Evolutionary conservation across 2,888 invertebrate species (phyloP), one percentile per base, ranked within the genome.

Genomic region (Boloria selene): DNA sequence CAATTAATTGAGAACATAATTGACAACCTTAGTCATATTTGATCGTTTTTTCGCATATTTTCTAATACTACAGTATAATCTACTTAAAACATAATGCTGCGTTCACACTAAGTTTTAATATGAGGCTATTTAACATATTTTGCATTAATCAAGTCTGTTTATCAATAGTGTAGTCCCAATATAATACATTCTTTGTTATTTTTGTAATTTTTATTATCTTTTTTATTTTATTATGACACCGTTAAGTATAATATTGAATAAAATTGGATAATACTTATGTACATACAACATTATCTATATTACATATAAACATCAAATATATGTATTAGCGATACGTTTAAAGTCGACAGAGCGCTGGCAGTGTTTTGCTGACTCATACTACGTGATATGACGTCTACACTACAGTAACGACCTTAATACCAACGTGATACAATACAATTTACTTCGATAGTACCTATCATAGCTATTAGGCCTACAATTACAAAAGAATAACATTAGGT

Each of bases 351-450:
- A 82, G 76, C 81, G 82, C 79, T 85, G 88, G 88, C 87, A 88
- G 87, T 88, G 87, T 72, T 77, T 72, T 75, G 83, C 83, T 81
- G 78, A 77, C 74, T 70, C 73, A 75, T 76, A 76, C 74, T 77
- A 80, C 65, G 71, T 79, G 77, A 79, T 78, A 79, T 70, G 73
- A 64, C 60, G 42, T 60, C 69, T 64, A 64, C 50, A 53, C 59
- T 65, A 65, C 38, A 52, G 50, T 51, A 60, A 51, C 65, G 54
- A 52, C 54, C 53, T 50, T 65, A 65, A 45, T 38, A 13, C 44
- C 17, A n/a, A 16, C 10, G 4, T 14, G 2, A 47, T 47, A 58
- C 26, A 17, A 51, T 52, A 17, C 17, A 56, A 18, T 64, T 58
- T 52, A 52, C 31, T 47, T 45, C 26, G 6, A 51, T 51, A 51